Evolutionary conservation across 2,888 invertebrate species (phyloP).

Genomic region (Cerastis leucographa): DNA sequence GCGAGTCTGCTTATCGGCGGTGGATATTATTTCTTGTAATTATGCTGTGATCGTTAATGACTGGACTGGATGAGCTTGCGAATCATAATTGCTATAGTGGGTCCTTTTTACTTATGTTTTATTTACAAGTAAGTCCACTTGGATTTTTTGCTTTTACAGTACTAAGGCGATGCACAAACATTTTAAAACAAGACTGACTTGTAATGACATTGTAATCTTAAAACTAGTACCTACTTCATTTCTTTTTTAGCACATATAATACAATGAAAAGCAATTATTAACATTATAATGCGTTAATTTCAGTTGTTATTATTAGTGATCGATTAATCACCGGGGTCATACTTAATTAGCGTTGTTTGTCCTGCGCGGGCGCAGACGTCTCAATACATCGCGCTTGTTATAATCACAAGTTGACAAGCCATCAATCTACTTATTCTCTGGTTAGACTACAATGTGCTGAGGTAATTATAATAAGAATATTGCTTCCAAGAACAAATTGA

Average conservation of each 20-base stretch:
- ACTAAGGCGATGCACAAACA: background rate
- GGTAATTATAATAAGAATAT: conserved; percentile 39
- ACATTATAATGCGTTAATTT: conserved; percentile 41
- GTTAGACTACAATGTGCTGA: conserved; percentile 34
- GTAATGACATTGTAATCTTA: conserved; percentile 24
- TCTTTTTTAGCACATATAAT: background rate
- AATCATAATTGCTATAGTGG: conserved; percentile 43
- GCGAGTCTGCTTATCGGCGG: conserved; percentile 54
- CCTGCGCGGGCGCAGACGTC: conserved; percentile 30
- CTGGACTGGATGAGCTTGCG: conserved; percentile 37
- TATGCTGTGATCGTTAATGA: conserved; percentile 54
- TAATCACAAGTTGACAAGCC: conserved; percentile 51
- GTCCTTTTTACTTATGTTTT: conserved; percentile 1
- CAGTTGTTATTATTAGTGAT: conserved; percentile 48
- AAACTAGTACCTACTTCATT: conserved; percentile 15
- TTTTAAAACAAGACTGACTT: background rate
- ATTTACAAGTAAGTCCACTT: background rate
- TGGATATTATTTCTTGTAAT: conserved; percentile 58
- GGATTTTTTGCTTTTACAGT: background rate
- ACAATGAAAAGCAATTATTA: conserved; percentile 46
- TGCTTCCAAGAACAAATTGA: background rate
- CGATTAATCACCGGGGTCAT: conserved; percentile 56
- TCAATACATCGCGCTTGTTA: conserved; percentile 47
- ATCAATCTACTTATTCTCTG: conserved; percentile 49
- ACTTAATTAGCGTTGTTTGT: conserved; percentile 59